Percentiles rank a stretch among this genome's conserved stretches.
Conservation (phyloP, 2,797 vertebrate species). For the Pitangus sulphuratus region DNA sequence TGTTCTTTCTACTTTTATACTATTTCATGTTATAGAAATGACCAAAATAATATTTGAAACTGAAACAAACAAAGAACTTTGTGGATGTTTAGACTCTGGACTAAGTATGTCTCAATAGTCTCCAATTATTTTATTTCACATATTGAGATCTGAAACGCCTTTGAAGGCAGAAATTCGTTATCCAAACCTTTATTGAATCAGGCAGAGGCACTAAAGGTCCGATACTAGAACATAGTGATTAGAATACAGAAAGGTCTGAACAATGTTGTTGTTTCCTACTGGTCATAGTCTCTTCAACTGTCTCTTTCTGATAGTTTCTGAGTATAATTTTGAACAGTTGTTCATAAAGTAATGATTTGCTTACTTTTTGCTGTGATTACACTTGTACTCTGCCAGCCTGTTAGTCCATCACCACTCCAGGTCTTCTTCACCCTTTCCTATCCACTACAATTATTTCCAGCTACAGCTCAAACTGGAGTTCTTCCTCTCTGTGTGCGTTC, state of each 20-base stretch:
- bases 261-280: not conserved
- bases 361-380: not conserved
- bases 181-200: not conserved
- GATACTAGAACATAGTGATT: not conserved
- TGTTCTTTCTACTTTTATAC: not conserved
- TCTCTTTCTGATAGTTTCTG: not conserved
- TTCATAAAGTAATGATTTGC: not conserved
- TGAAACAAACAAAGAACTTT: not conserved
- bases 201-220: not conserved
- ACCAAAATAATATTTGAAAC: not conserved
- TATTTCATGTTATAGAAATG: not conserved
- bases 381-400: not conserved
- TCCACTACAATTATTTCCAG: not conserved
- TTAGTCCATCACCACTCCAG: not conserved
- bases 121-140: not conserved
- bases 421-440: not conserved
- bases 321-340: not conserved
- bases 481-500: not conserved
- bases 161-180: not conserved
- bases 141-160: not conserved
- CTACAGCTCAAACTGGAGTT: not conserved
- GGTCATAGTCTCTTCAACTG: not conserved
- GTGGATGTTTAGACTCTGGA: not conserved
- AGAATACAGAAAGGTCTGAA: not conserved
- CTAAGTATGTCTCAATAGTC: not conserved